Base-by-base conservation (phyloP, 2,888 invertebrate genomes). In the Mythimna loreyi region DNA sequence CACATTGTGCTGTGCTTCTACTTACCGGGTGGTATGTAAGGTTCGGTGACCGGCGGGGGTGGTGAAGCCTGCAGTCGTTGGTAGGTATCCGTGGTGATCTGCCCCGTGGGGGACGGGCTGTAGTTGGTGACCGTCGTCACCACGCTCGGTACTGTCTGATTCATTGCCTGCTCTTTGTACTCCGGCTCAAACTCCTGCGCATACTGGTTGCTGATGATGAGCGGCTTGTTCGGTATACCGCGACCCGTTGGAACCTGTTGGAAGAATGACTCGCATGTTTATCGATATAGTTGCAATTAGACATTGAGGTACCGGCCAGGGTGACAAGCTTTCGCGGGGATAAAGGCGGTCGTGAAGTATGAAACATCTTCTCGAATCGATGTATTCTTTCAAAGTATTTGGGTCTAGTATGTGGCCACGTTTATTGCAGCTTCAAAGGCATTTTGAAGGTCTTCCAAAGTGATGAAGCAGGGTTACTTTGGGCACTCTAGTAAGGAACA, bases 191-290 rank as follows among this genome's bases (percentile, higher is more conserved):
- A 93, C 80, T 96, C 96, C 70, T 95, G 94, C 55, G 95, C 96
- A 77, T 96, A 96, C 67, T 95, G 95, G 81, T 96, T 96, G 86
- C 94, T 92, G 82, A 96, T 96, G 72, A 96, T 94, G 45, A 96
- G 91, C 0, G 95, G 93, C 64, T 93, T 95, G 58, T 86, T 85
- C 8, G 91, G 88, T 45, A 94, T 86, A 25, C 95, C 94, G n/a
- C 95, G 94, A 9, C 96, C 95, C 4, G 93, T 93, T 65, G 90
- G 85, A 64, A 96, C 88, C 96, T 96, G 85, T 67, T 56, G 19
- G 23, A 63, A 23, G 50, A 57, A 67, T 28, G 45, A 56, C 33
- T 77, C 28, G 49, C 55, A n/a, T 47, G 55, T 60, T 63, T 62
- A 77, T 62, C 45, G 40, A 64, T 67, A 74, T 53, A 28, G 36